Conservation (phyloP, 2,888 invertebrate genomes). For the Cancer borealis region DNA sequence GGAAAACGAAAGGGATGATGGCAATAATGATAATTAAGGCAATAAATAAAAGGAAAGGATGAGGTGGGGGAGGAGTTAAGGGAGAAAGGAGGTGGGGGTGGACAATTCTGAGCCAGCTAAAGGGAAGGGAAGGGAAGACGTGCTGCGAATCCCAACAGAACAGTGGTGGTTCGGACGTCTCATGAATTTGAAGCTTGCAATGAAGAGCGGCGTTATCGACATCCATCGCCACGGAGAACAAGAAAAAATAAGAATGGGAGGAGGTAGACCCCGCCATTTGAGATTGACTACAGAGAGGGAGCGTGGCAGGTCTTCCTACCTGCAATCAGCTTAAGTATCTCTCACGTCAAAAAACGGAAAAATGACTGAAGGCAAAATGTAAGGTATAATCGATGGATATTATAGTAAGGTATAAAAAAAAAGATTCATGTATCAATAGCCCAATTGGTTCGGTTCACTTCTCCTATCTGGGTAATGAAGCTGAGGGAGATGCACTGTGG, state of each 20-base stretch:
- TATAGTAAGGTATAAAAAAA: background rate
- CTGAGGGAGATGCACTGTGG: background rate
- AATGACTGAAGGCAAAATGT: background rate
- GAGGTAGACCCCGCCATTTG: background rate
- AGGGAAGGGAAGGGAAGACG: background rate
- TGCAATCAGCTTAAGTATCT: background rate
- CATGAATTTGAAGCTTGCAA: background rate
- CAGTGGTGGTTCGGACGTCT: background rate
- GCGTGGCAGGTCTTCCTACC: background rate
- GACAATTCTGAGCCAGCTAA: background rate
- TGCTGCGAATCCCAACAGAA: background rate
- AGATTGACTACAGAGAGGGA: background rate
- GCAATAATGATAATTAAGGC: background rate
- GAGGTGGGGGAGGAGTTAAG: background rate
- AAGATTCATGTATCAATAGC: background rate
- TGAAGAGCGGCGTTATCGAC: slow-evolving; percentile 24
- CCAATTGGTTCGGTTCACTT: background rate
- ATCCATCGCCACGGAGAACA: slow-evolving; percentile 14
- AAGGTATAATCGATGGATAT: background rate
- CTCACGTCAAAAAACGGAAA: background rate
- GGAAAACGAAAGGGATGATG: background rate
- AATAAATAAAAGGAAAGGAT: too few species aligned
- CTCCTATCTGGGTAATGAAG: background rate
- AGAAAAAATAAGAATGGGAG: background rate
- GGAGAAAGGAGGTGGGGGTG: background rate